Evolutionary conservation across 2,888 invertebrate species (phyloP).

Genomic region (Xiphydria camelus): DNA sequence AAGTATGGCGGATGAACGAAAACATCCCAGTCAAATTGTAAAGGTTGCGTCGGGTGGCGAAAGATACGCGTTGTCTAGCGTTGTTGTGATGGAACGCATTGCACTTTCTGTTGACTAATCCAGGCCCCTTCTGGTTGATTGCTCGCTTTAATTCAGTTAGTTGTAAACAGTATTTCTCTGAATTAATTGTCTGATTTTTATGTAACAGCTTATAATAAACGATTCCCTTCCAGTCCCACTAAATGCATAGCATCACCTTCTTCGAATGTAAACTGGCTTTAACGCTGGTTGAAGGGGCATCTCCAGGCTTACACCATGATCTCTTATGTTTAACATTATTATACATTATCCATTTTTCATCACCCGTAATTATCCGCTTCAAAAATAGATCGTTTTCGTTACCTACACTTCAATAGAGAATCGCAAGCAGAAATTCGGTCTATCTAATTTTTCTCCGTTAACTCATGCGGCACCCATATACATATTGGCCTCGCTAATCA

Average conservation of each 20-base stretch:
- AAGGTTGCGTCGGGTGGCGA: slow-evolving; percentile 15
- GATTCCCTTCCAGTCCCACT: slow-evolving; percentile 22
- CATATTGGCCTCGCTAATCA: not conserved
- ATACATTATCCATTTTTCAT: slow-evolving; percentile 30
- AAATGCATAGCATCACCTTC: slow-evolving; percentile 23
- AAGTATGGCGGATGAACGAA: slow-evolving; percentile 10
- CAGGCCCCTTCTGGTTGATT: not conserved
- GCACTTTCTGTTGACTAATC: not conserved
- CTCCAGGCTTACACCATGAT: slow-evolving; percentile 25
- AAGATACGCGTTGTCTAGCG: slow-evolving; percentile 13
- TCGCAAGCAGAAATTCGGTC: not conserved
- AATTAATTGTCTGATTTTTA: not conserved
- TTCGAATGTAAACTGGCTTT: slow-evolving; percentile 30
- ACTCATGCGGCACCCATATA: not conserved
- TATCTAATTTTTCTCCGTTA: not conserved
- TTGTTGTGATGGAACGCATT: slow-evolving; percentile 15
- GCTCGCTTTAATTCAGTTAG: slow-evolving; percentile 4
- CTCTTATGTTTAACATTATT: slow-evolving; percentile 28
- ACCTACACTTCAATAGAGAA: not conserved
- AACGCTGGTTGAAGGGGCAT: slow-evolving; percentile 26
- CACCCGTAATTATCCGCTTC: slow-evolving; percentile 22
- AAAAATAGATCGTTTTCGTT: slow-evolving; percentile 21
- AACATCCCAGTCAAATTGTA: slow-evolving; percentile 12
- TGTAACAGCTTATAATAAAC: slow-evolving; percentile 6
- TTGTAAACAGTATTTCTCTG: slow-evolving; percentile 9